Conservation (phyloP, 2,888 invertebrate genomes). For the Eumacrocentrus americanus region DNA sequence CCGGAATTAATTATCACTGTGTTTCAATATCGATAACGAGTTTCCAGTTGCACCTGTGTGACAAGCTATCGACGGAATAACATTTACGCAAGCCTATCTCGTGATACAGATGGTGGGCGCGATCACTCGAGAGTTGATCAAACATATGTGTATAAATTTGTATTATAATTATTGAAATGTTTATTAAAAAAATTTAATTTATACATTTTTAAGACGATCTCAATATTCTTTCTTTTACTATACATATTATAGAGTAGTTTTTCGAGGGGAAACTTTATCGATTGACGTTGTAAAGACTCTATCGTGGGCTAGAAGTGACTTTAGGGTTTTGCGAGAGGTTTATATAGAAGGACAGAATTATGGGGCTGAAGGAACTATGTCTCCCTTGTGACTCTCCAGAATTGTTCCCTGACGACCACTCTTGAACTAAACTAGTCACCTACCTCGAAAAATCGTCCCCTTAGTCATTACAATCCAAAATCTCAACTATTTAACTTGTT, state of each 20-base stretch:
- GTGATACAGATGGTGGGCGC: constrained; percentile 1
- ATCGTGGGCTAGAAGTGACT: not conserved
- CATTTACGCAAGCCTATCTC: constrained; percentile 5
- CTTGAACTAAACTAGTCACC: constrained; percentile 56
- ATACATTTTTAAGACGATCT: too few relatives aligned
- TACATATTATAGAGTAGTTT: too few relatives aligned
- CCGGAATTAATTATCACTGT: constrained; percentile 13
- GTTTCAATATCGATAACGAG: constrained; percentile 23
- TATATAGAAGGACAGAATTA: constrained; percentile 52
- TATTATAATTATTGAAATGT: not conserved
- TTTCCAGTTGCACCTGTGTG: constrained; percentile 20
- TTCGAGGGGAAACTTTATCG: not conserved
- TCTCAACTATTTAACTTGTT: too few relatives aligned
- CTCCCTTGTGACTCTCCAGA: constrained; percentile 57
- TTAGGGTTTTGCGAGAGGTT: too few relatives aligned
- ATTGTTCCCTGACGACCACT: constrained; percentile 60
- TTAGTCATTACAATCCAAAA: too few relatives aligned
- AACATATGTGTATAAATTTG: not conserved
- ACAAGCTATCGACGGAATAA: too few relatives aligned
- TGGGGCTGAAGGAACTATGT: constrained; percentile 58
- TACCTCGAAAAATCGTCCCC: constrained; percentile 38
- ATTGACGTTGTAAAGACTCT: not conserved
- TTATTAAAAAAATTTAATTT: too few relatives aligned
- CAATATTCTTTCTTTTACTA: too few relatives aligned
- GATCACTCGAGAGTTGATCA: constrained; percentile 1